These are phyloP conservation scores for Echiichthys vipera DNA, from an alignment of 2,797 vertebrate genomes.

Conservation along the genomic window DNA sequence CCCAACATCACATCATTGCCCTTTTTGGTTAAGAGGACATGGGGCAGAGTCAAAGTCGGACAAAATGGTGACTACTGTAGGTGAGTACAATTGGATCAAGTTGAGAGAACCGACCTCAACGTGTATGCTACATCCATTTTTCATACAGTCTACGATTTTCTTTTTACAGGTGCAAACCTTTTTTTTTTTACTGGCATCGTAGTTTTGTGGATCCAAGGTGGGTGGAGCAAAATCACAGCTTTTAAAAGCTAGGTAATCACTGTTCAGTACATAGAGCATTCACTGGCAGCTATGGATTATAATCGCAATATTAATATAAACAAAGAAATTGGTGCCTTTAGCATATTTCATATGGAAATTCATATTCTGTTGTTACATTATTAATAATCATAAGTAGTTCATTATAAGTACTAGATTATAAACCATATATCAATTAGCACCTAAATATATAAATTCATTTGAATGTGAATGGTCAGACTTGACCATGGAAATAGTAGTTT, in stretches of 20 bases:
- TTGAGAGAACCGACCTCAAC: too few species aligned
- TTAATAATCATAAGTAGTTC: too few species aligned
- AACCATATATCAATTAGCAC: background rate
- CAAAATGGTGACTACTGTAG: too few species aligned
- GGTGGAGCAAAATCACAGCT: background rate
- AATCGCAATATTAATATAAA: background rate
- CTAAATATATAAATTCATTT: background rate
- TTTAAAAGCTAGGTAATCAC: too few species aligned
- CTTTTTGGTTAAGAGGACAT: too few species aligned
- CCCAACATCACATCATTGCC: too few species aligned
- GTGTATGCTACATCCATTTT: too few species aligned
- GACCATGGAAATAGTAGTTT: background rate
- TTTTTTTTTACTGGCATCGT: background rate
- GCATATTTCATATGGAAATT: background rate
- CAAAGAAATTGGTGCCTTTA: background rate
- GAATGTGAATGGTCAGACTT: too few species aligned
- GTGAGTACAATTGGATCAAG: too few species aligned
- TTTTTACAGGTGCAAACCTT: background rate
- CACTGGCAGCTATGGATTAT: background rate
- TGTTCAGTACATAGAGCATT: background rate
- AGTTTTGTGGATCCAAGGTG: background rate
- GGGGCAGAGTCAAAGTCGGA: too few species aligned
- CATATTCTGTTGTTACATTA: too few species aligned
- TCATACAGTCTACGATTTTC: too few species aligned
- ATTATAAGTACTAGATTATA: background rate